Conservation (phyloP, 2,888 invertebrate species). For the Cancer borealis region DNA sequence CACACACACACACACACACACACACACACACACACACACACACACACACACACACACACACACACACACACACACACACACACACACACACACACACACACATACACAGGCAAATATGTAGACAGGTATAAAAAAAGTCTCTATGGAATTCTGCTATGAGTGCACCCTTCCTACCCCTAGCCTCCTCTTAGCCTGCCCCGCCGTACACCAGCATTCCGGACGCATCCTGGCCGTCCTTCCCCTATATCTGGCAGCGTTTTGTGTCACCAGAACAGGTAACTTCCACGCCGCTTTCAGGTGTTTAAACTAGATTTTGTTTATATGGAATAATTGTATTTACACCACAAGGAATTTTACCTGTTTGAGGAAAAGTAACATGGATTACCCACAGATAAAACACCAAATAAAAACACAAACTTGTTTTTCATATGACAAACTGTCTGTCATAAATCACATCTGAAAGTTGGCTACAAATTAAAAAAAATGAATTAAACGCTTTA, state of each 20-base stretch:
- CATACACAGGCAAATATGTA: background rate
- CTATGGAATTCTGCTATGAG: background rate
- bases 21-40: background rate
- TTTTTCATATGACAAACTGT: too few species aligned
- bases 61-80: too few species aligned
- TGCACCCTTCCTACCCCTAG: background rate
- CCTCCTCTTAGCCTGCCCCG: background rate
- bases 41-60: background rate
- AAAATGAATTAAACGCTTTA: too few species aligned
- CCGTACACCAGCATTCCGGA: background rate
- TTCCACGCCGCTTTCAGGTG: conserved; percentile 9
- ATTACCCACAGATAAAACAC: background rate
- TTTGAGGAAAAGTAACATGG: background rate
- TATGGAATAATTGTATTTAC: background rate
- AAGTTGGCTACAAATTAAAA: too few species aligned
- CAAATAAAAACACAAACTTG: too few species aligned
- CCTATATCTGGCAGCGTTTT: background rate
- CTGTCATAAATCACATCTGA: too few species aligned
- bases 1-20: too few species aligned
- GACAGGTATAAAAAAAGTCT: background rate
- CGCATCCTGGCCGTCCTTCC: background rate
- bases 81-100: too few species aligned
- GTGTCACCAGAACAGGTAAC: conserved; percentile 11
- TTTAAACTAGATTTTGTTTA: background rate
- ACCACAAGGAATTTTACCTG: background rate